Conservation (phyloP, 2,113 vertebrate genomes). For the Sigmodon hispidus region DNA sequence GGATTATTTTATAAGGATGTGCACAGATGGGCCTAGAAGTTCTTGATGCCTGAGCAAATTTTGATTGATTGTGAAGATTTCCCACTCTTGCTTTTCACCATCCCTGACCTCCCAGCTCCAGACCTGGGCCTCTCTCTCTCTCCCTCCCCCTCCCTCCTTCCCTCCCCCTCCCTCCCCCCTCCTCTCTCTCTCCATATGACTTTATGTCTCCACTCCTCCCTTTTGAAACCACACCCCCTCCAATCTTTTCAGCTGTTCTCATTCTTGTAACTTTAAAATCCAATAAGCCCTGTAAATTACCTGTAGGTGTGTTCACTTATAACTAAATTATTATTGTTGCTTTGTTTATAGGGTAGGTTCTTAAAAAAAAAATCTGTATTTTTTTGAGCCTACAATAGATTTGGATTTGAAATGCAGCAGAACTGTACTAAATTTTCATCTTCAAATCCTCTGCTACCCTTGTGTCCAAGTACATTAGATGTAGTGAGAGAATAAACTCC, state of each 20-base stretch:
- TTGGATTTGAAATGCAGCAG: slow-evolving; percentile 22
- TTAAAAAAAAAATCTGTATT: neutral
- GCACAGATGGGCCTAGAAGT: neutral
- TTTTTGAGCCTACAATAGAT: neutral
- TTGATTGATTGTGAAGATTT: neutral
- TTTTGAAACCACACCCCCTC: neutral
- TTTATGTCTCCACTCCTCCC: too few species aligned
- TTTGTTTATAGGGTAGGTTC: neutral
- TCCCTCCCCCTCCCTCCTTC: too few species aligned
- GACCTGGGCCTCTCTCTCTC: neutral
- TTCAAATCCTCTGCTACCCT: neutral
- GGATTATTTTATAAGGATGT: neutral
- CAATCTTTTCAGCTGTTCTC: neutral
- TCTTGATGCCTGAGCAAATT: neutral
- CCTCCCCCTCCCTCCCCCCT: too few species aligned
- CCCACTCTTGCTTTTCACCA: neutral
- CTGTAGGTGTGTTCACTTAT: neutral
- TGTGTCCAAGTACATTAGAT: neutral
- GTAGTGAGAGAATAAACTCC: neutral
- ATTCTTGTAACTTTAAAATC: neutral
- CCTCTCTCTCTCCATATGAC: too few species aligned
- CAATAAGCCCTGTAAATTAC: neutral
- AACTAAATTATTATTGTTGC: neutral
- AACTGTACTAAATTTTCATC: slow-evolving; percentile 25
- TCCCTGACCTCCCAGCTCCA: neutral